A percentile compares a stretch with the other conserved stretches of the same genome.
Conservation (phyloP, 2,888 invertebrate species). For the Cyaniris semiargus region DNA sequence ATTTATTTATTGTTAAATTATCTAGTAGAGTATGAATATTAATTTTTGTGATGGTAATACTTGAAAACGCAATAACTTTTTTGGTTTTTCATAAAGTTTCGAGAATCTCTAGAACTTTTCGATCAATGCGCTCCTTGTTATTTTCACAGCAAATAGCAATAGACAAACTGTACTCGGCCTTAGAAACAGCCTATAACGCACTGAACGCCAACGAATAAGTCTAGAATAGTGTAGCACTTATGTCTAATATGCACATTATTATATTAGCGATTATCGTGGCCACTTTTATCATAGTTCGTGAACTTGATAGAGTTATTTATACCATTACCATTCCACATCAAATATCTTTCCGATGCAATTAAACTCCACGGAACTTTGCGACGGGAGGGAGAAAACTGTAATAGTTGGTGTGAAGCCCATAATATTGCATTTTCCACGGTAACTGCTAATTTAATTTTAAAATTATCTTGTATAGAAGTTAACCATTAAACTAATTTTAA, state of each 20-base stretch:
- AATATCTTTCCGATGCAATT: background rate
- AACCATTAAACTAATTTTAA: slow-evolving; percentile 35
- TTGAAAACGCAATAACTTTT: background rate
- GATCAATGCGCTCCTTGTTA: background rate
- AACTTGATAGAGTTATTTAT: background rate
- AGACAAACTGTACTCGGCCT: slow-evolving; percentile 15
- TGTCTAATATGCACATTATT: slow-evolving; percentile 9
- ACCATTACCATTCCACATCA: background rate
- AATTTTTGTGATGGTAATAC: background rate
- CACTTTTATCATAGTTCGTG: background rate
- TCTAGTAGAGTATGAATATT: background rate
- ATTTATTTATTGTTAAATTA: slow-evolving; percentile 19
- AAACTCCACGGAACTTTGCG: background rate
- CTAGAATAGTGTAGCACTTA: slow-evolving; percentile 25
- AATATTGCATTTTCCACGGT: slow-evolving; percentile 19
- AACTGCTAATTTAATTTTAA: background rate
- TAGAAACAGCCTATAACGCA: slow-evolving; percentile 27
- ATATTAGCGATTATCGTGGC: background rate
- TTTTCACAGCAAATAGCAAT: background rate
- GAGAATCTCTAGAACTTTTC: background rate
- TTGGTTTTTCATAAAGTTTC: background rate
- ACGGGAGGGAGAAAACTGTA: background rate
- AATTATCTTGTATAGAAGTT: slow-evolving; percentile 37
- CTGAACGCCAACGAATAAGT: slow-evolving; percentile 22
- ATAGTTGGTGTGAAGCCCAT: background rate